Percentiles rank a stretch among this genome's conserved stretches.
Conservation (phyloP, 2,797 vertebrate genomes). For the Pristis pectinata region DNA sequence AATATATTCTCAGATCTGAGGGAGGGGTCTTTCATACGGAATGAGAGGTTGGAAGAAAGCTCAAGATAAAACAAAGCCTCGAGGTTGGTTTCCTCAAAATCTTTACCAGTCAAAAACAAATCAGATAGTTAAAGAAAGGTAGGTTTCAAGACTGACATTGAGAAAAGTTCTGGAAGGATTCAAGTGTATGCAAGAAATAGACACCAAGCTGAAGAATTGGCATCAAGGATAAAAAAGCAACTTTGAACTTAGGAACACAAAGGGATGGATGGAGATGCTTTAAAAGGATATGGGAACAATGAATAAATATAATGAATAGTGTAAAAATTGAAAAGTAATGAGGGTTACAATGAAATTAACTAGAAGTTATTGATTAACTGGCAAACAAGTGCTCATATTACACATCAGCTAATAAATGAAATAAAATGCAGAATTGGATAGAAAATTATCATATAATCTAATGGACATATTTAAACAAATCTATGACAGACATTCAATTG, state of each 20-base stretch:
- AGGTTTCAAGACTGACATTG: neutral
- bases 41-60: neutral
- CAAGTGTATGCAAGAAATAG: neutral
- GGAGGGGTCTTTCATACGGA: neutral
- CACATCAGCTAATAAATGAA: no score
- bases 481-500: no score
- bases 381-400: no score
- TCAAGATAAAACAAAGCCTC: neutral
- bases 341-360: no score
- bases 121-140: neutral
- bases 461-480: no score
- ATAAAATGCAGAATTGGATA: no score
- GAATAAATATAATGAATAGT: neutral
- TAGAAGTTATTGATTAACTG: no score
- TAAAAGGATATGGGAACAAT: neutral
- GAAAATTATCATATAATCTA: no score
- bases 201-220: neutral
- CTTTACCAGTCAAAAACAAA: no score
- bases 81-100: no score
- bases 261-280: neutral
- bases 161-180: neutral
- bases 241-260: neutral
- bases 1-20: neutral
- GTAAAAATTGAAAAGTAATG: neutral
- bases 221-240: neutral